Evolutionary conservation across 2,113 vertebrate genomes (phyloP).

Genomic region (Limnothrissa miodon): DNA sequence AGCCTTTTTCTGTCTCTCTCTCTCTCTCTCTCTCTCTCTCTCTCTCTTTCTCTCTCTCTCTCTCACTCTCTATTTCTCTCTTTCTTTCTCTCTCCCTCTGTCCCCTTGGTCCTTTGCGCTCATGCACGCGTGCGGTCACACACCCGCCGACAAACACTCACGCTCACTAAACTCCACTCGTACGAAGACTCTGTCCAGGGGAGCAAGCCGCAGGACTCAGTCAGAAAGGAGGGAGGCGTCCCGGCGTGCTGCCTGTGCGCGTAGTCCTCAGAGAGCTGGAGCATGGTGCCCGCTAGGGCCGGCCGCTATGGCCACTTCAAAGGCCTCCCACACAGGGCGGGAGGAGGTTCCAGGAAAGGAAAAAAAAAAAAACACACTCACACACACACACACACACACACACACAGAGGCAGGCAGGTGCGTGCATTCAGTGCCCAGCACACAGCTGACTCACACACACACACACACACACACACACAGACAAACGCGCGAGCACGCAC

Average conservation of each 20-base stretch:
- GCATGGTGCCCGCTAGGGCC: slow-evolving; percentile 65
- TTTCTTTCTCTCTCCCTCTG: too few relatives aligned
- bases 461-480: slow-evolving; percentile 18
- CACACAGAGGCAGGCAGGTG: not conserved
- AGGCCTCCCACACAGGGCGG: slow-evolving; percentile 41
- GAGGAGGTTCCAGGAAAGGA: slow-evolving; percentile 38
- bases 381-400: slow-evolving; percentile 36
- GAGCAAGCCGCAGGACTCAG: not conserved
- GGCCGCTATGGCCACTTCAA: slow-evolving; percentile 58
- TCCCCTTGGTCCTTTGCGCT: not conserved
- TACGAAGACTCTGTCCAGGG: slow-evolving; percentile 24
- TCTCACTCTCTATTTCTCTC: not conserved
- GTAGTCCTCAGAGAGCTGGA: slow-evolving; percentile 60
- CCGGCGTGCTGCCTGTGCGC: slow-evolving; percentile 52
- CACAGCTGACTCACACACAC: not conserved
- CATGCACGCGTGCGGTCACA: not conserved
- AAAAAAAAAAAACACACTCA: slow-evolving; percentile 58
- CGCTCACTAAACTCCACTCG: slow-evolving; percentile 35
- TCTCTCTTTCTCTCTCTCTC: not conserved
- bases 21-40: not conserved
- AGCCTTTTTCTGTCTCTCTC: not conserved
- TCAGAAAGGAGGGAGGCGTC: slow-evolving; percentile 25
- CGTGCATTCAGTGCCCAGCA: not conserved
- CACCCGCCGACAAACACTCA: not conserved
- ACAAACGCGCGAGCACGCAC: slow-evolving; percentile 24